Conservation (phyloP, 2,888 invertebrate species). For the Tridacna gigas region DNA sequence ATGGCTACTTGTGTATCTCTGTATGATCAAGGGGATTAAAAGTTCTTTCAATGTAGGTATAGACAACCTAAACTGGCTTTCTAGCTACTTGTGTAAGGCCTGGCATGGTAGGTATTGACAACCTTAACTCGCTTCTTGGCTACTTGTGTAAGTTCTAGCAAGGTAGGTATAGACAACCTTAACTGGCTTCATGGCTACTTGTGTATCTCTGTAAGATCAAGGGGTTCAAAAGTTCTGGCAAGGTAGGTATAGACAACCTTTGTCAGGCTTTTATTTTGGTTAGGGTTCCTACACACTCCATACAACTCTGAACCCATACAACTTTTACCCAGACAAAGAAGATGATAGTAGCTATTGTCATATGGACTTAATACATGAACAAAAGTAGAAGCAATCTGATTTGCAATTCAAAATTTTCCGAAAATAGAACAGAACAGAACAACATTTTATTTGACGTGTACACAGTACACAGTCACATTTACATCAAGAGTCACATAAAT, state of each 20-base stretch:
- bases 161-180: constrained; percentile 87
- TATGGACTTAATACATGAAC: no score
- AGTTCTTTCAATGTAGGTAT: constrained; percentile 94
- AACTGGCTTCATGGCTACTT: constrained; percentile 93
- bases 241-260: constrained; percentile 88
- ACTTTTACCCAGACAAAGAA: no score
- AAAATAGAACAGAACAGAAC: no score
- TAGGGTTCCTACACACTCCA: no score
- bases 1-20: constrained; percentile 96
- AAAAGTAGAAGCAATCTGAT: no score
- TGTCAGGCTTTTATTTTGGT: no score
- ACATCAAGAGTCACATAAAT: no score
- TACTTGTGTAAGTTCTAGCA: constrained; percentile 97
- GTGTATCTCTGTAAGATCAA: constrained; percentile 98
- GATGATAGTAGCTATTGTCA: no score
- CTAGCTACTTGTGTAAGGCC: constrained; percentile 97
- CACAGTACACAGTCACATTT: no score
- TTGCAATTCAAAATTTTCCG: no score
- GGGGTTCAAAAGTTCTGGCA: constrained; percentile 97
- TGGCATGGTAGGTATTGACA: constrained; percentile 90
- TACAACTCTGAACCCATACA: no score
- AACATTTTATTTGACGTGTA: no score
- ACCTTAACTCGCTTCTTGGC: constrained; percentile 92
- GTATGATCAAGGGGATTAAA: constrained; percentile 98
- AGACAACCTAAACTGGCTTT: constrained; percentile 89